Conservation (phyloP, 2,113 vertebrate genomes). For the Theropithecus gelada region DNA sequence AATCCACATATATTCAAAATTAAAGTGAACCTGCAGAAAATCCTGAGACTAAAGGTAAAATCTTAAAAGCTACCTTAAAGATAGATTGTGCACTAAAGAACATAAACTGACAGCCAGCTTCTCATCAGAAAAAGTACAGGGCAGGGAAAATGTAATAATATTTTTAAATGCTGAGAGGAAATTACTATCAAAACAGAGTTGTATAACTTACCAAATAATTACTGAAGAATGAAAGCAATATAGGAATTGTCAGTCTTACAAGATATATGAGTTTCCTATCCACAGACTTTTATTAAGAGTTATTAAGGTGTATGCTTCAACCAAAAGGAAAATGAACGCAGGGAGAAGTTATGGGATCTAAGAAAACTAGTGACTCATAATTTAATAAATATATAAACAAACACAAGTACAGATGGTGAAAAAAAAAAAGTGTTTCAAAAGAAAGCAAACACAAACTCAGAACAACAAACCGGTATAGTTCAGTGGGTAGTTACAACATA, state of each 20-base stretch:
- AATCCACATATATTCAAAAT: neutral
- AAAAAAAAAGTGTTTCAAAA: neutral
- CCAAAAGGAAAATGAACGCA: neutral
- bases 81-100: neutral
- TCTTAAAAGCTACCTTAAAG: neutral
- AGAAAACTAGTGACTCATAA: neutral
- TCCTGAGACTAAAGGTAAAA: neutral
- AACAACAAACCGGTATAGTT: neutral
- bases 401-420: neutral
- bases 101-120: neutral
- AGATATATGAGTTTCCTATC: neutral
- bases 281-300: neutral
- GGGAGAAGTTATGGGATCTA: neutral
- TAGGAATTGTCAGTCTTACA: neutral
- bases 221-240: conserved; percentile 20
- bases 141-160: neutral
- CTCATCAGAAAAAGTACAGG: neutral
- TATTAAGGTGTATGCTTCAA: neutral
- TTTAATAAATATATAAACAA: neutral
- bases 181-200: neutral
- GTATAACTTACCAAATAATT: neutral
- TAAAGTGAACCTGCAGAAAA: neutral
- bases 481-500: neutral
- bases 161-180: neutral
- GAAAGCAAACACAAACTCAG: neutral